These are phyloP conservation scores for Blastobasis adustella DNA, from an alignment of 2,888 invertebrate genomes.

Conservation along the genomic window DNA sequence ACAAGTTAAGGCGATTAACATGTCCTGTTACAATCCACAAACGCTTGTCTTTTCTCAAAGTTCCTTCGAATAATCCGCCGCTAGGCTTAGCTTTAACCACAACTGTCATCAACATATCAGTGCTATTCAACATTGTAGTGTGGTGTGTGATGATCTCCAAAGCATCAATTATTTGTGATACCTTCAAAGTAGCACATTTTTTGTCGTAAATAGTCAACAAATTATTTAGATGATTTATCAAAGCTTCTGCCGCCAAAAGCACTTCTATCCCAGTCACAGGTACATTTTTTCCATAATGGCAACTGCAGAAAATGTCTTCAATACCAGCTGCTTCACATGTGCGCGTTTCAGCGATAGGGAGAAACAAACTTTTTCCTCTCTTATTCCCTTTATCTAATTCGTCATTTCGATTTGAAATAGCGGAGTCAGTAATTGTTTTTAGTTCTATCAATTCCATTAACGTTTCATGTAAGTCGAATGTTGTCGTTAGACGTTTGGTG, in stretches of 20 bases:
- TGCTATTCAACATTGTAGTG: too few species aligned
- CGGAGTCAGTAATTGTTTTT: conserved; percentile 29
- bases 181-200: background rate
- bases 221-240: background rate
- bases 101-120: background rate
- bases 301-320: conserved; percentile 86
- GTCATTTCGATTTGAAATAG: conserved; percentile 29
- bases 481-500: conserved; percentile 77
- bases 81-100: background rate
- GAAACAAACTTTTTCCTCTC: conserved; percentile 82
- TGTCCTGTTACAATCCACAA: conserved; percentile 1
- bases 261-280: background rate
- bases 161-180: background rate
- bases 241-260: background rate
- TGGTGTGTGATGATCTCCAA: background rate
- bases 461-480: conserved; percentile 87
- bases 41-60: background rate
- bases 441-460: conserved; percentile 16
- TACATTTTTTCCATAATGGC: conserved; percentile 68
- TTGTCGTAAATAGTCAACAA: background rate
- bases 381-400: conserved; percentile 30
- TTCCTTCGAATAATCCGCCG: conserved; percentile 3
- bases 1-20: conserved; percentile 1
- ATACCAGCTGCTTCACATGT: conserved; percentile 84
- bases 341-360: conserved; percentile 77